Conservation (phyloP, 2,113 vertebrate species). For the Callospermophilus lateralis region DNA sequence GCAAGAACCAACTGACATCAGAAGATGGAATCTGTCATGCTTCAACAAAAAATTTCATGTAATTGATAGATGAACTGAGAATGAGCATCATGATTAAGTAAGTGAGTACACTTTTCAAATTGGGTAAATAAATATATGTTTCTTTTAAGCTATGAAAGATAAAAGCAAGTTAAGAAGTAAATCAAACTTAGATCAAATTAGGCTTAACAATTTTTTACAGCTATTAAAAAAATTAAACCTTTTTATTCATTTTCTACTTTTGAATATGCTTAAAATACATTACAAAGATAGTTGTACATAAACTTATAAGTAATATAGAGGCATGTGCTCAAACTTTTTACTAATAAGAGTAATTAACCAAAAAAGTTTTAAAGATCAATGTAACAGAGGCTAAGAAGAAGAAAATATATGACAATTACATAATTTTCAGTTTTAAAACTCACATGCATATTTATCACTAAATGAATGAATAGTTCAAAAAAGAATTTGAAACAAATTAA, state of each 20-base stretch:
- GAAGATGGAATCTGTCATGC: background rate
- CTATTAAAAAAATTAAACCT: background rate
- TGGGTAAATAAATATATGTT: background rate
- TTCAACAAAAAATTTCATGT: slow-evolving; percentile 8
- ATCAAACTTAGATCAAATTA: slow-evolving; percentile 1
- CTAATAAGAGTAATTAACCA: background rate
- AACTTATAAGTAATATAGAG: slow-evolving; percentile 3
- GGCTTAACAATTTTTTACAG: background rate
- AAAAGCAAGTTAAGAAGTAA: slow-evolving; percentile 35
- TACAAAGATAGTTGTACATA: background rate
- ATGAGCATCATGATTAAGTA: background rate
- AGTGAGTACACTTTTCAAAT: background rate
- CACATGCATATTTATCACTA: background rate
- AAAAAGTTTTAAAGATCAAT: slow-evolving; percentile 24
- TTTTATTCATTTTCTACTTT: slow-evolving; percentile 14
- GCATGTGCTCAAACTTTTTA: background rate
- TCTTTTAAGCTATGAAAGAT: background rate
- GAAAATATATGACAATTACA: background rate
- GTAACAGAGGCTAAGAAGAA: background rate
- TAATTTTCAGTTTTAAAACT: slow-evolving; percentile 35
- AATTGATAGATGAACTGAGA: background rate
- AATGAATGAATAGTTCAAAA: background rate
- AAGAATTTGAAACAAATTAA: slow-evolving; percentile 14
- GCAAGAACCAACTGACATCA: background rate
- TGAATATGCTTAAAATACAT: background rate